Base-by-base conservation (phyloP, 2,888 invertebrate species). In the Hoplodrina blanda region DNA sequence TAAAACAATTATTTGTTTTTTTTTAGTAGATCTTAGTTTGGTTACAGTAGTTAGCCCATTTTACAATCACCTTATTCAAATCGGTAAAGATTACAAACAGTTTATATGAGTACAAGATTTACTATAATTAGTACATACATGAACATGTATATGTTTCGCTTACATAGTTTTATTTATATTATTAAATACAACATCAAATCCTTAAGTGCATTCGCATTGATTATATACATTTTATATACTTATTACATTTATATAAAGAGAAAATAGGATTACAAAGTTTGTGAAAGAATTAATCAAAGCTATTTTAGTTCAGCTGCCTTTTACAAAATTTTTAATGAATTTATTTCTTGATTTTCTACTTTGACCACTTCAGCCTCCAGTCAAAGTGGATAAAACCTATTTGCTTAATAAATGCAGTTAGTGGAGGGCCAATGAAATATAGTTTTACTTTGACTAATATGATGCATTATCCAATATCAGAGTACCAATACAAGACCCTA, bases 111-210 rank as follows among this genome's bases (percentile, higher is more conserved):
- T 74, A 79, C 62, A 71, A 75, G 55, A 54, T 41, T 70, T 60
- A 81, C 33, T 20, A 70, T 61, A 46, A 1, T 46, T 46, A 68
- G 37, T 80, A 84, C 60, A 78, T 80, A 84, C 56, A 78, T 64
- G 57, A 77, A 82, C 63, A 70, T 66, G 70, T 83, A 83, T 78
- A 76, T 59, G 44, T 74, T 77, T 69, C 56, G 65, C 73, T 74
- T 80, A 84, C 61, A 73, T 71, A 76, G 13, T 63, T 46, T 46
- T 59, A 69, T 62, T 57, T 69, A 72, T 66, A 66, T 64, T 78
- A 80, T 77, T 85, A 79, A 77, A 86, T 90, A 93, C 88, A 90
- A 91, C 91, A 89, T 94, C 94, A 95, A 95, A 94, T 94, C 94
- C 94, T 82, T 91, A 87, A 78, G 91, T 92, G 92, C 91, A 87